Base-by-base conservation (phyloP, 2,888 invertebrate species). In the Heliconius charithonia region DNA sequence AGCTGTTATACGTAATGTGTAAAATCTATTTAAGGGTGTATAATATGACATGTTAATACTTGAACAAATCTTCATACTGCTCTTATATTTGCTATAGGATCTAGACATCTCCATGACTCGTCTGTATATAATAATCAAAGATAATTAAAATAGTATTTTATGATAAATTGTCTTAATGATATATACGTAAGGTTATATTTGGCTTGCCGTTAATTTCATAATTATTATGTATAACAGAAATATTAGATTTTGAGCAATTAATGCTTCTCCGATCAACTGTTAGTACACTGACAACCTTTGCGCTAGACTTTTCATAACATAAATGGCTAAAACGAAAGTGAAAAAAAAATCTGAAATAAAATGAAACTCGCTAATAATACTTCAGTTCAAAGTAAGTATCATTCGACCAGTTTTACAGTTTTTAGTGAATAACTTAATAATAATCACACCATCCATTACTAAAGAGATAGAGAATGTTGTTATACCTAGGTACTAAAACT, bases 261-360 rank as follows among this genome's bases (percentile, higher is more conserved):
- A 67, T 69, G 29, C 9, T 1, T 69, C 41, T 41, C 41, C 19
- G 13, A 69, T 69, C 12, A 19, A 19, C 69, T 7, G 6, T 41
- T 69, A 69, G 69, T 69, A 41, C 25, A 10, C 16, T 16, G 16
- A 16, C 25, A 25, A 25, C 69, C 25, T 7, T 16, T 45, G 69
- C 16, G 41, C 7, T 41, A 41, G 41, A 41, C 13, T 25, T 25
- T 69, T 25, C 25, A 16, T 6, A 25, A 69, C 27, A 67, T 41
- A 41, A 25, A 69, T 69, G 69, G 41, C 41, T 69, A 41, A 25
- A 69, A 69, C 25, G 9, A 25, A 69, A 69, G 69, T 69, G 41
- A 25, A 41, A 67, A 25, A 67, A 25, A 6, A 69, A 41, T 0
- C 41, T 25, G 69, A 69, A 37, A 45, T 3, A 45, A 69, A 41